Percentiles rank a stretch among this genome's conserved stretches.
Evolutionary conservation across 2,888 invertebrate genomes (phyloP).

Genomic region (Trissoscelio sp.): DNA sequence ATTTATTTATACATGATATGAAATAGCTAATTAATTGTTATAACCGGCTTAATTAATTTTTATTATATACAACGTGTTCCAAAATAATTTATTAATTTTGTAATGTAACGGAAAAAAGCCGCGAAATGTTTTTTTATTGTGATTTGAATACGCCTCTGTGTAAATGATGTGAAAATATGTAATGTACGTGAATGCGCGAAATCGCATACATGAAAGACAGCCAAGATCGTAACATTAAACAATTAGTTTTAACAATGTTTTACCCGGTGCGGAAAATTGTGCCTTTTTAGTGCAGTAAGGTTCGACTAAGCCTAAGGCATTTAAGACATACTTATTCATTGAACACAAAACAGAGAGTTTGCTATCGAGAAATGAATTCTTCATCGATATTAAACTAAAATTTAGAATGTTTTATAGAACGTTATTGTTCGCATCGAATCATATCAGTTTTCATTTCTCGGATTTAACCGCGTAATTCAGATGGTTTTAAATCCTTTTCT

Average conservation of each 20-base stretch:
- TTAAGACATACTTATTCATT: constrained; percentile 71
- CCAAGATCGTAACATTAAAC: constrained; percentile 70
- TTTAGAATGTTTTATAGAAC: constrained; percentile 50
- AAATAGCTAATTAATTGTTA: constrained; percentile 23
- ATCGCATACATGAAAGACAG: constrained; percentile 39
- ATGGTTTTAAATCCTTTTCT: constrained; percentile 24
- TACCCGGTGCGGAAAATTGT: constrained; percentile 82
- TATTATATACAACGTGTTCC: not conserved
- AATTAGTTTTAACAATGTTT: constrained; percentile 77
- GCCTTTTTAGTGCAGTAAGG: constrained; percentile 83
- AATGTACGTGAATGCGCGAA: constrained; percentile 56
- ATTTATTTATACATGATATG: too few species aligned
- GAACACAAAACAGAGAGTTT: constrained; percentile 63
- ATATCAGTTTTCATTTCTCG: constrained; percentile 51
- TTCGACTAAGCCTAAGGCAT: constrained; percentile 79
- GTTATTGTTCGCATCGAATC: constrained; percentile 47
- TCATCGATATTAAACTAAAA: constrained; percentile 43
- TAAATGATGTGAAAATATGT: constrained; percentile 38
- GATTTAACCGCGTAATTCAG: constrained; percentile 28
- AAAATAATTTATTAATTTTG: constrained; percentile 2
- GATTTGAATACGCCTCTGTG: constrained; percentile 39
- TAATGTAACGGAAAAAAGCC: constrained; percentile 8
- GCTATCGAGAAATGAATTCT: constrained; percentile 63
- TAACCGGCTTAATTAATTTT: constrained; percentile 15
- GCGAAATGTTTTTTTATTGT: constrained; percentile 13